Conservation (phyloP, 2,113 vertebrate genomes). For the Epinephelus fuscoguttatus region DNA sequence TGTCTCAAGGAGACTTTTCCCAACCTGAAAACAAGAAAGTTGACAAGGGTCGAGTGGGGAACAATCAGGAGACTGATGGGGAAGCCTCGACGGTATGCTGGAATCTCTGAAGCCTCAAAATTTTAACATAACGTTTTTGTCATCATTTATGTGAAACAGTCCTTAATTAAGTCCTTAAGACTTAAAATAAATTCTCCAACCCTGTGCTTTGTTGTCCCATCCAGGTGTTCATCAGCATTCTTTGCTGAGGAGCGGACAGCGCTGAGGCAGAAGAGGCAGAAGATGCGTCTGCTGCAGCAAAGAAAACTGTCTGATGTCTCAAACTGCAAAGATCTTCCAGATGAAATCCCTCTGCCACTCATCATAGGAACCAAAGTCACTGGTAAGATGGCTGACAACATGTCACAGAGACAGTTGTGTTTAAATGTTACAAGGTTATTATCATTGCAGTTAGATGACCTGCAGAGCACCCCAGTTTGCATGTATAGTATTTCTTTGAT, state of each 20-base stretch:
- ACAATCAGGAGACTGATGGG: slow-evolving; percentile 98
- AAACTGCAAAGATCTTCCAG: slow-evolving; percentile 97
- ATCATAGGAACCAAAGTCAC: slow-evolving; percentile 99
- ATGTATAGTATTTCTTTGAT: background rate
- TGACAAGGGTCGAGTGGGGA: slow-evolving; percentile 98
- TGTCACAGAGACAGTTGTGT: background rate
- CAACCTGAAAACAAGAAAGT: slow-evolving; percentile 96
- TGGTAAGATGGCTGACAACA: slow-evolving; percentile 80
- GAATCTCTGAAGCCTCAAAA: background rate
- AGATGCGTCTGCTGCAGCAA: slow-evolving; percentile 96
- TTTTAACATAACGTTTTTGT: background rate
- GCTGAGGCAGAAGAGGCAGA: slow-evolving; percentile 95
- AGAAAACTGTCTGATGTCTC: slow-evolving; percentile 95
- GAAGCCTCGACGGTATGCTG: slow-evolving; percentile 93
- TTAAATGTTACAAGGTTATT: background rate
- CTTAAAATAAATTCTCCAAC: background rate
- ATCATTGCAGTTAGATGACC: background rate
- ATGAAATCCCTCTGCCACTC: slow-evolving; percentile 96
- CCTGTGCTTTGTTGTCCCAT: slow-evolving; percentile 6
- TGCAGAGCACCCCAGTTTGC: background rate
- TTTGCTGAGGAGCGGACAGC: slow-evolving; percentile 97
- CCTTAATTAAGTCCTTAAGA: background rate
- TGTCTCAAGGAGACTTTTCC: slow-evolving; percentile 99
- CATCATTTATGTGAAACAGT: background rate
- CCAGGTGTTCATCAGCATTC: slow-evolving; percentile 97